Evolutionary conservation across 2,113 vertebrate genomes (phyloP), one percentile per base, ranked within the genome.

Genomic region (Toxotes chatareus): DNA sequence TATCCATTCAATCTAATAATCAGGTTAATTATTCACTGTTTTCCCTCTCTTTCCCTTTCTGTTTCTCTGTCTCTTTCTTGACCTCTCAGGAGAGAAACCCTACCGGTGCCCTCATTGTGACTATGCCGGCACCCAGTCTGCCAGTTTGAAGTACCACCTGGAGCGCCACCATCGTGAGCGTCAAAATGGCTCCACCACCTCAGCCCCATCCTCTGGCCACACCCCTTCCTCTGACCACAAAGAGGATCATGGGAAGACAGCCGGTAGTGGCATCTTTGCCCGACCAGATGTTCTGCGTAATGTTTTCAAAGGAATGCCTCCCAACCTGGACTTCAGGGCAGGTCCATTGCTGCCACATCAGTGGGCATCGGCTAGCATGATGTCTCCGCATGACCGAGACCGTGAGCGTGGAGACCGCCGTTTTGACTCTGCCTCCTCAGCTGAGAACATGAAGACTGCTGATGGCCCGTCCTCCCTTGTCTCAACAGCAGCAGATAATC

Each of bases 101-200:
- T 99, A 99, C 93, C 97, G 99, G 82, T 99, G 98, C 87, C 98
- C 98, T 4, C 98, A 99, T 91, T 99, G 98, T 79, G 98, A 99
- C 93, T 99, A 99, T 13, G 98, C 98, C 2, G 98, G 98, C 21
- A 99, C 98, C 81, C 98, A 99, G 93, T 99, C 98, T 70, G 98
- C 98, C 0, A 99, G 98, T 81, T 93, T 99, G 55, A 99, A 99
- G 91, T 99, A 99, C 90, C 98, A 99, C 94, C 84, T 99, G 84
- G 98, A 99, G 56, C 96, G 98, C 36, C 98, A 99, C 84, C 98
- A 99, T 72, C 96, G 98, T 14, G 98, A 99, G 82, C 94, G 97
- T 0, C 98, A 98, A 90, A 99, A 99, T 0, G 98, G 97, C 63
- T 93, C 96, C 3, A 96, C 97, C 73, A 89, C 95, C 7, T 89